These are phyloP conservation scores for Oncorhynchus clarkii DNA, from an alignment of 2,113 vertebrate genomes.

Conservation along the genomic window DNA sequence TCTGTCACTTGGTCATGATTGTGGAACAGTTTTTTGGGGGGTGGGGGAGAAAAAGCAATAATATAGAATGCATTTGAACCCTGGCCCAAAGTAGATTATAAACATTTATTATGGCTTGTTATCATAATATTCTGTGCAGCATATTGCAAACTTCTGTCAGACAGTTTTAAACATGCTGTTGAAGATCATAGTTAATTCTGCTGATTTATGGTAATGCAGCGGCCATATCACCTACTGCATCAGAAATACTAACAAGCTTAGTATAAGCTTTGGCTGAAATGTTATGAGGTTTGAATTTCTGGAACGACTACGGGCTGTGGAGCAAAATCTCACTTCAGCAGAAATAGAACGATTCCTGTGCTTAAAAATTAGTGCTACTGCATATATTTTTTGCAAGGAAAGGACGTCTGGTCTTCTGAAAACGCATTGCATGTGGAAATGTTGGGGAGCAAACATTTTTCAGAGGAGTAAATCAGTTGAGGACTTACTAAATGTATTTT, in stretches of 20 bases:
- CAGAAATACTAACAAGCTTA: conserved; percentile 99
- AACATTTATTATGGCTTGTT: conserved; percentile 99
- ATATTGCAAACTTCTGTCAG: conserved; percentile 96
- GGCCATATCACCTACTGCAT: conserved; percentile 90
- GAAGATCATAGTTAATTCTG: conserved; percentile 99
- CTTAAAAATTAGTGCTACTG: conserved; percentile 79
- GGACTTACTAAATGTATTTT: conserved; percentile 59
- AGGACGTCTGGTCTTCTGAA: conserved; percentile 67
- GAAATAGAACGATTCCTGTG: conserved; percentile 79
- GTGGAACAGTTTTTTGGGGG: conserved; percentile 64
- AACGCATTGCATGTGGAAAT: conserved; percentile 65
- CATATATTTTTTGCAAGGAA: conserved; percentile 77
- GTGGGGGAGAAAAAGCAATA: conserved; percentile 83
- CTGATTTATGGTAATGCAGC: conserved; percentile 98
- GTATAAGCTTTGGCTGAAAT: conserved; percentile 97
- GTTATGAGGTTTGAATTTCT: conserved; percentile 99
- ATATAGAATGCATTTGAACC: conserved; percentile 97
- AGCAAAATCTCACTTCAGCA: conserved; percentile 98
- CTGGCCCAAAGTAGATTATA: conserved; percentile 96
- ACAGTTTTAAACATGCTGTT: conserved; percentile 86
- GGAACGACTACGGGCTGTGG: conserved; percentile 91
- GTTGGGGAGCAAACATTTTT: conserved; percentile 66
- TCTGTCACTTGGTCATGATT: conserved; percentile 50
- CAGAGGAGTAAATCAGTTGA: conserved; percentile 68
- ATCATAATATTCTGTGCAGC: conserved; percentile 98